Evolutionary conservation across 2,888 invertebrate species (phyloP).

Genomic region (Rosalia funebris): DNA sequence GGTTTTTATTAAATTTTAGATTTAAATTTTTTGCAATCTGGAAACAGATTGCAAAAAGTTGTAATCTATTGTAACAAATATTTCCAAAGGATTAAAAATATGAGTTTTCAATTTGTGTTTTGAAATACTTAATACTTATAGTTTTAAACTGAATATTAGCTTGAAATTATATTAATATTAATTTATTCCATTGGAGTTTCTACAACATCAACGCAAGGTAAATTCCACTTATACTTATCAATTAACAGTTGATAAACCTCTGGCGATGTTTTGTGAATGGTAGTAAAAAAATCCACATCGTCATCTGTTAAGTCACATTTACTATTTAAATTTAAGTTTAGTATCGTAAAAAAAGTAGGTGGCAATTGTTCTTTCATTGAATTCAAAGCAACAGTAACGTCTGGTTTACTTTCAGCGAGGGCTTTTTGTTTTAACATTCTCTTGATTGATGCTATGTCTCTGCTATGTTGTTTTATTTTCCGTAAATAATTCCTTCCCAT

Average conservation of each 20-base stretch:
- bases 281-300: slow-evolving; percentile 57
- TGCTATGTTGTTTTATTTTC: slow-evolving; percentile 56
- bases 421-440: slow-evolving; percentile 50
- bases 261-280: slow-evolving; percentile 56
- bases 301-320: slow-evolving; percentile 52
- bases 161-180: too few species aligned
- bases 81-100: too few species aligned
- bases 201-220: slow-evolving; percentile 53
- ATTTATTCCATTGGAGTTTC: slow-evolving; percentile 33
- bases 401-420: slow-evolving; percentile 40
- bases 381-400: slow-evolving; percentile 48
- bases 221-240: slow-evolving; percentile 58
- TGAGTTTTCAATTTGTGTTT: too few species aligned
- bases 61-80: too few species aligned
- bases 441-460: slow-evolving; percentile 58
- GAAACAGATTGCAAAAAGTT: too few species aligned
- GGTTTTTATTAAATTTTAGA: too few species aligned
- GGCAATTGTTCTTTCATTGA: slow-evolving; percentile 53
- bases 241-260: slow-evolving; percentile 55
- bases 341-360: slow-evolving; percentile 52
- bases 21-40: too few species aligned
- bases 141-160: too few species aligned
- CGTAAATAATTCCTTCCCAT: slow-evolving; percentile 51
- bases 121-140: too few species aligned
- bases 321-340: slow-evolving; percentile 53